phyloP scores from a whole-genome alignment of 2,113 vertebrate genomes.

The Bucco capensis region DNA sequence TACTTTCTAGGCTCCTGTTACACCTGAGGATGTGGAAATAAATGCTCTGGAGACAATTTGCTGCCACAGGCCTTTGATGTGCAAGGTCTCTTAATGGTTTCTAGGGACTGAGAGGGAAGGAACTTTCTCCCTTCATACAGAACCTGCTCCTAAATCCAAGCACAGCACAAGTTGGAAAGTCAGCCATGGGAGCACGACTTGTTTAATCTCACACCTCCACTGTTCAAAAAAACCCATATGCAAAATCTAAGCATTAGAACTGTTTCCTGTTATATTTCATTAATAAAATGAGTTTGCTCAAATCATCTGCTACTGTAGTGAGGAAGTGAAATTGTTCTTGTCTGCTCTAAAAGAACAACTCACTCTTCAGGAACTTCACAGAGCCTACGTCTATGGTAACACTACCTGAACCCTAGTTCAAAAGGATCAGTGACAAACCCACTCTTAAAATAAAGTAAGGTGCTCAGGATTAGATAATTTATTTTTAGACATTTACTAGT shows the following conservation, averaged over 20 bases:
- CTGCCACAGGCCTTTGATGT: neutral
- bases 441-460: neutral
- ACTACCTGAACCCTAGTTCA: neutral
- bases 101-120: neutral
- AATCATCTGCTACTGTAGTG: neutral
- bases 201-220: neutral
- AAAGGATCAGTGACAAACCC: neutral
- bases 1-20: neutral
- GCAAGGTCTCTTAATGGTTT: neutral
- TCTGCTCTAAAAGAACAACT: neutral
- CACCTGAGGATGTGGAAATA: neutral
- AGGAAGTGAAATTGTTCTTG: neutral
- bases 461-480: neutral
- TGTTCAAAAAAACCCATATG: neutral
- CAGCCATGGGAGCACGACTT: rapidly evolving
- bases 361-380: neutral
- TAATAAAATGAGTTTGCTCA: neutral
- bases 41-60: neutral
- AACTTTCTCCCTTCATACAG: neutral
- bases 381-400: neutral
- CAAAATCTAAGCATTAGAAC: neutral
- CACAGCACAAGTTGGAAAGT: neutral
- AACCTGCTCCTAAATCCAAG: neutral
- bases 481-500: neutral
- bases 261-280: neutral